These are phyloP conservation scores for Ormyrus thymus DNA, from an alignment of 2,888 invertebrate species.

Conservation along the genomic window DNA sequence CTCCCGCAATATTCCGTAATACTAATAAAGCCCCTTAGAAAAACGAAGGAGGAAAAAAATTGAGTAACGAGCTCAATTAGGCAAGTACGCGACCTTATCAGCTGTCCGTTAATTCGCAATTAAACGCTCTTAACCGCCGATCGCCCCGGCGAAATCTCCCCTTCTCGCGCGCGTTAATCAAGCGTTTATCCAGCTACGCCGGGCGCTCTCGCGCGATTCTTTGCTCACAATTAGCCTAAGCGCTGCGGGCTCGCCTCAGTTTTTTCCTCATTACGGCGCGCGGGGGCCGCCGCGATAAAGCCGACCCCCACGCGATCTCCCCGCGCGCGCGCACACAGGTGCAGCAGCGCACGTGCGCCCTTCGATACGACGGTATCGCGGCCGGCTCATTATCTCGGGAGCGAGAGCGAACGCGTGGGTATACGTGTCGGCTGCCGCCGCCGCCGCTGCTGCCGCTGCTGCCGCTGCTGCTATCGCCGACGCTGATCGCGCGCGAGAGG, in stretches of 20 bases:
- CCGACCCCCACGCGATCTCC: conserved; percentile 1
- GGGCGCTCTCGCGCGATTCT: conserved; percentile 6
- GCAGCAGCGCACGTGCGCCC: background rate
- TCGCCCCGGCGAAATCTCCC: conserved; percentile 48
- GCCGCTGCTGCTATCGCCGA: background rate
- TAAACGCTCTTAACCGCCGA: conserved; percentile 39
- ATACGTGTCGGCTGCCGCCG: conserved; percentile 36
- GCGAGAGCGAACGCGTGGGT: background rate
- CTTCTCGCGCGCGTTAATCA: conserved; percentile 42
- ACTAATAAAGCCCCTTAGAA: background rate
- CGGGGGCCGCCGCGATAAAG: background rate
- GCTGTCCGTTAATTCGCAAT: conserved; percentile 55
- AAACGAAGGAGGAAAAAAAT: too few relatives aligned
- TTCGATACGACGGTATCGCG: conserved; percentile 12
- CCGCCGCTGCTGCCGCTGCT: background rate
- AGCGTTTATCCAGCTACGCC: conserved; percentile 28
- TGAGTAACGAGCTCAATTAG: conserved; percentile 40
- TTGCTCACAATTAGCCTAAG: conserved; percentile 33
- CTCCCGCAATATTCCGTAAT: conserved; percentile 3
- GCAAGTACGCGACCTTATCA: conserved; percentile 54
- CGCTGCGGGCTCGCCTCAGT: conserved; percentile 12
- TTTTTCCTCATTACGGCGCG: conserved; percentile 38
- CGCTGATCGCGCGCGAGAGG: background rate
- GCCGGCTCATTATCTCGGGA: conserved; percentile 38
- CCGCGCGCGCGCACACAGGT: background rate